Percentiles rank a stretch among this genome's conserved stretches.
Evolutionary conservation across 2,113 vertebrate genomes (phyloP).

Genomic region (Cettia cetti): DNA sequence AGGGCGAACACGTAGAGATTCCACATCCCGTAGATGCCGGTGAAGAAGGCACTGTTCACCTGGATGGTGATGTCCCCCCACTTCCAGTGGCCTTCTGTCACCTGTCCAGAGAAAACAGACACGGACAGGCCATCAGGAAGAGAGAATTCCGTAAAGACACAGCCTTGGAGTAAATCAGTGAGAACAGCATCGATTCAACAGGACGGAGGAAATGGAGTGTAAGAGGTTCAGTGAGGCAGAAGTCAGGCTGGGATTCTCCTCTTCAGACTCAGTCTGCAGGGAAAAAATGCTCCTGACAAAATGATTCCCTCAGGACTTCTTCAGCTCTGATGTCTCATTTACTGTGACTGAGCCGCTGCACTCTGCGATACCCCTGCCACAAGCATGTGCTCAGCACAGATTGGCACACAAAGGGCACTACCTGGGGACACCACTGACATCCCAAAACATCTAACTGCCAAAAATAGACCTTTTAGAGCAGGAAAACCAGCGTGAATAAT

Average conservation of each 20-base stretch:
- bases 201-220: not conserved
- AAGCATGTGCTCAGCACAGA: not conserved
- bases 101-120: slow-evolving; percentile 68
- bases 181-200: not conserved
- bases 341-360: accelerated
- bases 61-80: slow-evolving; percentile 90
- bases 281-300: not conserved
- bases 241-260: not conserved
- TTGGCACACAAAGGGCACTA: slow-evolving; percentile 13
- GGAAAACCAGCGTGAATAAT: slow-evolving; percentile 49
- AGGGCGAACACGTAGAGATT: slow-evolving; percentile 97
- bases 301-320: not conserved
- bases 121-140: accelerated
- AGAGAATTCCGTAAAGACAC: not conserved
- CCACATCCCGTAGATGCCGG: slow-evolving; percentile 98
- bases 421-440: slow-evolving; percentile 22
- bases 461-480: slow-evolving; percentile 46
- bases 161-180: not conserved
- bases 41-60: slow-evolving; percentile 96
- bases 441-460: slow-evolving; percentile 36
- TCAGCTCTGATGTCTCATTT: not conserved
- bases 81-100: slow-evolving; percentile 95
- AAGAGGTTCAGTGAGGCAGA: not conserved
- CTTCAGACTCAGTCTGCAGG: not conserved
- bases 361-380: accelerated